These are phyloP conservation scores for Cliona cf. orientalis DNA, from an alignment of 37 sponge, comb jelly and placozoan genomes.

Conservation along the genomic window DNA sequence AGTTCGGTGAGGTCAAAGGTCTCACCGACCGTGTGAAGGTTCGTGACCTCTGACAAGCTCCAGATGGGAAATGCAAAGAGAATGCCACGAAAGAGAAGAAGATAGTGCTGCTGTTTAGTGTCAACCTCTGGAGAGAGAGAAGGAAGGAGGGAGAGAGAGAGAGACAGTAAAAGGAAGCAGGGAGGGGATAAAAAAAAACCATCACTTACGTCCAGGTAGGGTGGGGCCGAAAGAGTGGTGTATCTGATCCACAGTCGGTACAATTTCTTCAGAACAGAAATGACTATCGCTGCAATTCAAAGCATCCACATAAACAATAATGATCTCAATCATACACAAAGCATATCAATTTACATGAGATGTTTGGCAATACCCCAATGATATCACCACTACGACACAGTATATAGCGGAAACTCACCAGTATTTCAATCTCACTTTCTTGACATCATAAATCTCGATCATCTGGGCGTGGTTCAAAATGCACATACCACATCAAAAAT, in stretches of 20 bases:
- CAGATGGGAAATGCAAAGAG: constrained; percentile 74
- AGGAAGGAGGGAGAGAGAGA: neutral
- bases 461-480: constrained; percentile 40
- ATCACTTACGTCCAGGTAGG: constrained; percentile 75
- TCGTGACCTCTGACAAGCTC: constrained; percentile 2
- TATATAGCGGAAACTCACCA: constrained; percentile 38
- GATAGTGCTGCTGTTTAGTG: constrained; percentile 62
- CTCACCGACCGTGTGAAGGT: neutral
- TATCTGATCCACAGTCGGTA: constrained; percentile 85
- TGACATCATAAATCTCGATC: constrained; percentile 89
- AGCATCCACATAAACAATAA: neutral
- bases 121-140: constrained; percentile 52
- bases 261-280: constrained; percentile 79
- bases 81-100: constrained; percentile 77
- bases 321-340: neutral
- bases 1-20: neutral
- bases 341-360: neutral
- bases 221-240: constrained; percentile 90
- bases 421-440: constrained; percentile 87
- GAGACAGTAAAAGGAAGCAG: neutral
- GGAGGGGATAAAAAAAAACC: constrained; percentile 1
- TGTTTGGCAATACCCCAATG: neutral
- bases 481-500: neutral
- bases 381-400: neutral
- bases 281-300: constrained; percentile 58